These are phyloP conservation scores for Dyspetes luteomarginatus DNA, from an alignment of 2,888 invertebrate genomes.

Conservation along the genomic window DNA sequence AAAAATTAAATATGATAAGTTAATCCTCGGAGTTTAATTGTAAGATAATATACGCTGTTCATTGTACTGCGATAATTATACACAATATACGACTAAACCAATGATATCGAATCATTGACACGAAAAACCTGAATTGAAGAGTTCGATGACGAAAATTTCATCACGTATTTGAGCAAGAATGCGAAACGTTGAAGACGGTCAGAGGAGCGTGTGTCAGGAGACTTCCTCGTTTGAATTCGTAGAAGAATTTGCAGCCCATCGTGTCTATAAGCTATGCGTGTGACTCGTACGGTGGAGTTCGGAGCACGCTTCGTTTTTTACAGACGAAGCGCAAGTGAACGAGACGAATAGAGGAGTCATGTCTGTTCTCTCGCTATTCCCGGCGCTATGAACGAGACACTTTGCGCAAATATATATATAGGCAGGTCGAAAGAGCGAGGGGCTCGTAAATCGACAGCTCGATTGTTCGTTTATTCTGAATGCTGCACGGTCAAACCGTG, in stretches of 20 bases:
- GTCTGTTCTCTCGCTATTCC: constrained; percentile 33
- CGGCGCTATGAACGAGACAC: constrained; percentile 20
- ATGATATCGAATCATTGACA: background rate
- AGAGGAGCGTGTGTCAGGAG: constrained; percentile 51
- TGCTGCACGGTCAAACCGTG: constrained; percentile 59
- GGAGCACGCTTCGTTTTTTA: constrained; percentile 56
- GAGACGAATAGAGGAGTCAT: constrained; percentile 10
- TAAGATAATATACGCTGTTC: too few species aligned
- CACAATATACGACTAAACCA: background rate
- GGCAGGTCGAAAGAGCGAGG: background rate
- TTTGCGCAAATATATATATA: background rate
- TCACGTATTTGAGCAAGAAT: constrained; percentile 55
- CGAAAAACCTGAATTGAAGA: background rate
- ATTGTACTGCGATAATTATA: too few species aligned
- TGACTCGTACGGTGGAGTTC: constrained; percentile 30
- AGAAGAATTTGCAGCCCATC: constrained; percentile 55
- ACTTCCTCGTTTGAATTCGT: constrained; percentile 62
- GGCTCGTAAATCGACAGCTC: constrained; percentile 70
- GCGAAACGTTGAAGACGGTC: constrained; percentile 48
- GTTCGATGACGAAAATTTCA: constrained; percentile 32
- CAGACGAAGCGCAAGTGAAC: constrained; percentile 42
- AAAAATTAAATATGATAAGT: too few species aligned
- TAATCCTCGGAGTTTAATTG: too few species aligned
- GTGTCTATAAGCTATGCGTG: constrained; percentile 8
- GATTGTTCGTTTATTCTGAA: constrained; percentile 75